These are phyloP conservation scores for Condylostylus longicornis DNA, from an alignment of 1,140 invertebrate species.

Conservation along the genomic window DNA sequence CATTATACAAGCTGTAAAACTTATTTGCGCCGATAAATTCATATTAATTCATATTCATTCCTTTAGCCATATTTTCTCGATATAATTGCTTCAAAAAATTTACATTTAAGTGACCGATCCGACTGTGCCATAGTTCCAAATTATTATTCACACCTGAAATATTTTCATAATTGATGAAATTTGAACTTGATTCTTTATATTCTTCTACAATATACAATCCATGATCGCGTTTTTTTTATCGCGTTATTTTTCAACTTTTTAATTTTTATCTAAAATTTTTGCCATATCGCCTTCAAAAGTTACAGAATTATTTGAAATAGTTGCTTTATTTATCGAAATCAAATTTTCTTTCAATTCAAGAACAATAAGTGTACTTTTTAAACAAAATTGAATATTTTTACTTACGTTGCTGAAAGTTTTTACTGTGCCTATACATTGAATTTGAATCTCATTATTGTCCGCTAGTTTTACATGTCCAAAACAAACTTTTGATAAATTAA, in stretches of 20 bases:
- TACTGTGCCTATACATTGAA: conserved; percentile 1
- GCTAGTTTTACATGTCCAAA: neutral
- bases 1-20: conserved; percentile 2
- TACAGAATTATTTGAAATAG: neutral
- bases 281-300: neutral
- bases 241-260: neutral
- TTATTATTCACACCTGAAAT: no score
- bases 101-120: conserved; percentile 7
- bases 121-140: neutral
- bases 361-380: conserved; percentile 3
- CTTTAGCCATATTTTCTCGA: conserved; percentile 2
- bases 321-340: conserved; percentile 3
- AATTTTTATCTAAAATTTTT: neutral
- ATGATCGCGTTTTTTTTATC: neutral
- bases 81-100: neutral
- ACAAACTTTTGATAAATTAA: neutral
- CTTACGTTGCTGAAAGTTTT: neutral
- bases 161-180: neutral
- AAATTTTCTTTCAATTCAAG: conserved; percentile 5
- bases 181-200: neutral
- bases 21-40: neutral
- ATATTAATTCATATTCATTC: neutral
- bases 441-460: neutral
- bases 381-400: neutral
- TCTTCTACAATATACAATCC: neutral